Evolutionary conservation across 1,140 invertebrate species (phyloP).

Genomic region (Microplitis demolitor): DNA sequence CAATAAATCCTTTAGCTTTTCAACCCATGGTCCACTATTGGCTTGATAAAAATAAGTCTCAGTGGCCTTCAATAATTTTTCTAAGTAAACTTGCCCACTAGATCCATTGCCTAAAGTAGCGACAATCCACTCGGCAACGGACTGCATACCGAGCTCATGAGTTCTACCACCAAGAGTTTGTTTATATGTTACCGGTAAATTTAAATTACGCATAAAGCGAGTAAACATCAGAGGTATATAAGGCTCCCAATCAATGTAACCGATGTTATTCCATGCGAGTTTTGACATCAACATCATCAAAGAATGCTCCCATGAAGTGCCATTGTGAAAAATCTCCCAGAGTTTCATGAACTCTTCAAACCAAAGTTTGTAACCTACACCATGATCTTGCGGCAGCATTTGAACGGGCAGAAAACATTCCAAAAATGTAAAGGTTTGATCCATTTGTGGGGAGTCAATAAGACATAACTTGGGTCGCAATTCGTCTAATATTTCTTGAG

Average conservation of each 20-base stretch:
- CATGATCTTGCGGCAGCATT: conserved; percentile 68
- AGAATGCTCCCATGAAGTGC: conserved; percentile 71
- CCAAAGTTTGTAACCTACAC: conserved; percentile 78
- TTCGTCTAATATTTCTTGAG: conserved; percentile 87
- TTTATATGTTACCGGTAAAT: conserved; percentile 80
- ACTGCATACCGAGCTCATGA: conserved; percentile 64
- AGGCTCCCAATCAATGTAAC: conserved; percentile 87
- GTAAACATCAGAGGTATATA: conserved; percentile 83
- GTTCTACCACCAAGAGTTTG: conserved; percentile 54
- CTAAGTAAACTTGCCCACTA: conserved; percentile 73
- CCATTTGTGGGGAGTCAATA: conserved; percentile 66
- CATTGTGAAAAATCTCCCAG: conserved; percentile 77
- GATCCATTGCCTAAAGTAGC: conserved; percentile 59
- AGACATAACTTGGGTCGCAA: conserved; percentile 78
- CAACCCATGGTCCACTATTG: conserved; percentile 80
- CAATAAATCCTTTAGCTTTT: conserved; percentile 68
- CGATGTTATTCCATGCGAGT: conserved; percentile 77
- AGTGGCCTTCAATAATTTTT: conserved; percentile 80
- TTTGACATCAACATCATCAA: conserved; percentile 76
- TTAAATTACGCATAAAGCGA: conserved; percentile 75
- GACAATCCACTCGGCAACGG: conserved; percentile 64
- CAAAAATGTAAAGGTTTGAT: conserved; percentile 68
- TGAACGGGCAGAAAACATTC: conserved; percentile 79
- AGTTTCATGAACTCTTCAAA: conserved; percentile 81
- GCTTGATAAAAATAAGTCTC: conserved; percentile 91